Evolutionary conservation across 2,797 vertebrate species (phyloP).

Genomic region (Thaleichthys pacificus): DNA sequence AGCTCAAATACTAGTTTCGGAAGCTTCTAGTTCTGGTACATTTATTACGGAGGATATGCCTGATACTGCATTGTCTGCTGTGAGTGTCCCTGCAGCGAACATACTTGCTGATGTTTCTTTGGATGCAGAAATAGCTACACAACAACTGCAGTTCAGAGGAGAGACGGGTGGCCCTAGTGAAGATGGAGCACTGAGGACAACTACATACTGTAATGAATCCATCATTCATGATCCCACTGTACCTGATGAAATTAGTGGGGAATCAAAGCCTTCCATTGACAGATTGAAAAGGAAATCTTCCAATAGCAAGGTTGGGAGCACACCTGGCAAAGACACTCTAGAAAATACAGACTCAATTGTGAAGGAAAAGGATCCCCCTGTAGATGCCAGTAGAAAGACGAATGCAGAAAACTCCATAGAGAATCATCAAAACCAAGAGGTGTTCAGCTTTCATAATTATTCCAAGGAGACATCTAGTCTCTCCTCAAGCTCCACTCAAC

Average conservation of each 20-base stretch:
- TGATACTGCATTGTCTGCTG: conserved; percentile 8
- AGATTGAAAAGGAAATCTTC: conserved; percentile 20
- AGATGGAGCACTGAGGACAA: conserved; percentile 19
- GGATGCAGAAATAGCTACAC: conserved; percentile 26
- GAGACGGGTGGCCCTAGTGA: conserved; percentile 11
- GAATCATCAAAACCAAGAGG: conserved; percentile 72
- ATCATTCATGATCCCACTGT: not conserved
- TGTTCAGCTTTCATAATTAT: conserved; percentile 83
- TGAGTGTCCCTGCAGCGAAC: not conserved
- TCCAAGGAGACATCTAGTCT: conserved; percentile 75
- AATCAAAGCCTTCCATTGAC: not conserved
- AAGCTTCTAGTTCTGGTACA: not conserved
- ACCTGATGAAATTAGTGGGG: not conserved
- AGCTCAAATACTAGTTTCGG: conserved; percentile 13
- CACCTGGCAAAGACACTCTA: conserved; percentile 13
- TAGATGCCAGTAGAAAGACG: conserved; percentile 24
- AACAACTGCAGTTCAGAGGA: conserved; percentile 27
- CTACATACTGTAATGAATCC: conserved; percentile 12
- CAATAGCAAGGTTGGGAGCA: conserved; percentile 18
- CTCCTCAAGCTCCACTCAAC: conserved; percentile 51
- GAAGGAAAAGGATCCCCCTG: conserved; percentile 18
- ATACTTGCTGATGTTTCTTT: conserved; percentile 12
- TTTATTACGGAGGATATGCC: conserved; percentile 22
- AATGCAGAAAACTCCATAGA: conserved; percentile 40
- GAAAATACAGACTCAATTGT: conserved; percentile 22